Evolutionary conservation across 92 coral and sea anemone species (phyloP).

Genomic region (Pocillopora meandrina): DNA sequence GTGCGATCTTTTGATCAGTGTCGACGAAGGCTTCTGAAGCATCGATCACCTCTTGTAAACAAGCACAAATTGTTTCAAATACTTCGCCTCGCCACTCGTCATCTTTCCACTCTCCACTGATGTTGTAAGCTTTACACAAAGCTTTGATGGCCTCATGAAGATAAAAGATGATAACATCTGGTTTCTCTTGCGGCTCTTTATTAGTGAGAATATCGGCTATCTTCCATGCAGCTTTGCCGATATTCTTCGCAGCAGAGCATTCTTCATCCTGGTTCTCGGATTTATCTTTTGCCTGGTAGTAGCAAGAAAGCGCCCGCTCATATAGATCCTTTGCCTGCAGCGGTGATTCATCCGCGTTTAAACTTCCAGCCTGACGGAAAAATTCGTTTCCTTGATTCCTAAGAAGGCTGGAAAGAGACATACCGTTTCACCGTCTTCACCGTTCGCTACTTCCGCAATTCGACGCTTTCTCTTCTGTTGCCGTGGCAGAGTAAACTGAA

Average conservation of each 20-base stretch:
- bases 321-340: conserved; percentile 15
- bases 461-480: background rate
- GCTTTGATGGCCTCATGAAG: conserved; percentile 73
- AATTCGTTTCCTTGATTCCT: conserved; percentile 45
- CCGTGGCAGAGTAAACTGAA: too few relatives aligned
- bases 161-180: conserved; percentile 52
- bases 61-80: conserved; percentile 52
- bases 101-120: conserved; percentile 61
- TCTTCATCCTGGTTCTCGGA: conserved; percentile 49
- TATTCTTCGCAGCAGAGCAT: conserved; percentile 81
- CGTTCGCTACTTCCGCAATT: background rate
- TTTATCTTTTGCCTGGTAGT: conserved; percentile 36
- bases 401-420: conserved; percentile 24
- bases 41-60: conserved; percentile 65
- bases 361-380: conserved; percentile 29
- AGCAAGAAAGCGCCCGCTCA: conserved; percentile 32
- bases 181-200: conserved; percentile 32
- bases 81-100: conserved; percentile 68
- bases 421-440: background rate
- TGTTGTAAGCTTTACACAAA: conserved; percentile 48
- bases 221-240: conserved; percentile 84
- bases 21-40: conserved; percentile 40
- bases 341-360: background rate
- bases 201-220: conserved; percentile 53
- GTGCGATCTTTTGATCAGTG: conserved; percentile 40